Evolutionary conservation across 2,113 vertebrate species (phyloP), one percentile per base, ranked within the genome.

Genomic region (Pardalotus punctatus): DNA sequence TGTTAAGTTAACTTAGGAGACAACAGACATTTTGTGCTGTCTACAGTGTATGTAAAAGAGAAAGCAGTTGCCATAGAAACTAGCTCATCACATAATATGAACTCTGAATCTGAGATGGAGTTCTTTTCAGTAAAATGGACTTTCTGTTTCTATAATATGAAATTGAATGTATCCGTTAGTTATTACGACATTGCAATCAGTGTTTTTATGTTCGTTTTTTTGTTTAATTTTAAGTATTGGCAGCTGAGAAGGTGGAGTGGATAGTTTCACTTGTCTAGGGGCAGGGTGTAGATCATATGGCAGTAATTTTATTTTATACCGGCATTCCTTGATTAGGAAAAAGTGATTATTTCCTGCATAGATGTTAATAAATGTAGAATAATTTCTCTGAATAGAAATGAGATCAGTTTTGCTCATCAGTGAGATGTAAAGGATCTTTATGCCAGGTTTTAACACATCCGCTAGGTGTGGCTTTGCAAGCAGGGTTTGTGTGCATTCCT

Each of bases 31-130:
- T 96, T 96, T 92, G 88, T 84, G 72, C 81, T 67, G 77, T 88
- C 93, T 90, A 71, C 79, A 18, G 76, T 51, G 61, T 61, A 66
- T 88, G 96, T 88, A 94, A 90, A 94, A 86, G 94, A 94, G 96
- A 86, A 95, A 94, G 88, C 95, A 92, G 98, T 98, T 98, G 58
- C 98, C 97, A 98, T 98, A 96, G 98, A 97, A 98, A 98, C 98
- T 79, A 31, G 84, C 81, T 97, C 97, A 97, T 97, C 97, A 87
- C 72, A 47, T 79, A 69, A 18, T 36, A 60, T 31, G 76, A 93
- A 71, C 81, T 95, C 92, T 90, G 93, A 86, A 97, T 97, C 93
- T 84, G 94, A 96, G 93, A 94, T 96, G 94, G 94, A 96, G 88
- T 94, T 97, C 90, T 92, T 96, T 81, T 81, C 96, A 93, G 93